Evolutionary conservation across 1,140 invertebrate species (phyloP).

Genomic region (Planococcus citri): DNA sequence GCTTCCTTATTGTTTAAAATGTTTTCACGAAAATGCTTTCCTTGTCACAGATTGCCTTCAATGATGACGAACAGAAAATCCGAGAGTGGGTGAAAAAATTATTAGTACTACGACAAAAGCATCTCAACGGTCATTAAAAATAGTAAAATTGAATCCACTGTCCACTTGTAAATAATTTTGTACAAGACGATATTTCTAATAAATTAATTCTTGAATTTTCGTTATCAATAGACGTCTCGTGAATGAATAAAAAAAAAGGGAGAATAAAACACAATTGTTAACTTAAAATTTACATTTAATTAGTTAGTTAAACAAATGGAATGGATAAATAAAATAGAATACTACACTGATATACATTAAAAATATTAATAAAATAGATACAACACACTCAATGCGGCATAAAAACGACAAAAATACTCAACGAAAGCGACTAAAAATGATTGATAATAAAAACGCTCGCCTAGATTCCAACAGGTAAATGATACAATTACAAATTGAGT

Average conservation of each 20-base stretch:
- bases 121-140: background rate
- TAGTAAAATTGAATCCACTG: background rate
- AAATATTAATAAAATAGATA: background rate
- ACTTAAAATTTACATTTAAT: background rate
- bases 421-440: background rate
- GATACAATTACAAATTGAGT: background rate
- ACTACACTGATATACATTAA: conserved; percentile 1
- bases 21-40: background rate
- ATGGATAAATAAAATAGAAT: background rate
- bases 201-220: background rate
- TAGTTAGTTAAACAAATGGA: background rate
- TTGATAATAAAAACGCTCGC: no score
- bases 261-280: background rate
- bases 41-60: background rate
- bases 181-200: background rate
- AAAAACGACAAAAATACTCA: background rate
- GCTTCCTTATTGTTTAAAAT: background rate
- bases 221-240: no score
- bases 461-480: background rate
- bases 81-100: background rate
- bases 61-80: background rate
- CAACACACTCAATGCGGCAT: background rate
- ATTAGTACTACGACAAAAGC: background rate
- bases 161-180: background rate
- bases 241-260: background rate